phyloP scores from a whole-genome alignment of 2,113 vertebrate genomes.

The Aplodontia rufa region DNA sequence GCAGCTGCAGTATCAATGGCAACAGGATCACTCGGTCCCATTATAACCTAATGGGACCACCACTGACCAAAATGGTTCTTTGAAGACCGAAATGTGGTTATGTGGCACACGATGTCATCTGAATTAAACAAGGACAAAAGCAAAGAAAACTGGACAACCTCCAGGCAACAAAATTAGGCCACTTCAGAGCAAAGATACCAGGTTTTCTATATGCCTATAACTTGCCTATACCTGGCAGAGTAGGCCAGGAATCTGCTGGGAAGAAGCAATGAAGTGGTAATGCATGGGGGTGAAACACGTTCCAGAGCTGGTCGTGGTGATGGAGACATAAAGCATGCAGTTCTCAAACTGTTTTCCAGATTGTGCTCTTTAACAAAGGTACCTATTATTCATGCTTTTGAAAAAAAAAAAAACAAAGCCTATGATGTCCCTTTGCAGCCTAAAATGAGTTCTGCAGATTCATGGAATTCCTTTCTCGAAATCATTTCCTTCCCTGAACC shows the following conservation, averaged over 20 bases:
- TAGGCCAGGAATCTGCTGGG: background rate
- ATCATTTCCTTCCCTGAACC: slow-evolving; percentile 69
- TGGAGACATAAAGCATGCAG: slow-evolving; percentile 11
- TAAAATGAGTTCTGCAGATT: slow-evolving; percentile 76
- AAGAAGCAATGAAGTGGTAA: background rate
- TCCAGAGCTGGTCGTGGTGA: slow-evolving; percentile 27
- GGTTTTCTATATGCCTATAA: background rate
- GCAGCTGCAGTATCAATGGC: background rate
- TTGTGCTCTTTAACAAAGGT: slow-evolving; percentile 62
- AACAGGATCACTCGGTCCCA: background rate
- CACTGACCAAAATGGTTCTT: background rate
- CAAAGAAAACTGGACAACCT: background rate
- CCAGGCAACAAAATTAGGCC: slow-evolving; percentile 12
- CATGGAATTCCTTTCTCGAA: slow-evolving; percentile 70
- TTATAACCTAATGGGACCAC: background rate
- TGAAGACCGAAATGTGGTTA: background rate
- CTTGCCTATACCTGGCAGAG: background rate
- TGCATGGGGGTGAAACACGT: background rate
- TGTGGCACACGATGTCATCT: background rate
- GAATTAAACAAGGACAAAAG: background rate
- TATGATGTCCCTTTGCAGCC: background rate
- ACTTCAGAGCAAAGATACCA: background rate
- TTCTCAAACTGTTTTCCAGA: slow-evolving; percentile 71
- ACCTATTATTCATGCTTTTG: slow-evolving; percentile 67
- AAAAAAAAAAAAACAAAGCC: slow-evolving; percentile 1